Conservation (phyloP, 2,113 vertebrate genomes). For the Heliornis fulica region DNA sequence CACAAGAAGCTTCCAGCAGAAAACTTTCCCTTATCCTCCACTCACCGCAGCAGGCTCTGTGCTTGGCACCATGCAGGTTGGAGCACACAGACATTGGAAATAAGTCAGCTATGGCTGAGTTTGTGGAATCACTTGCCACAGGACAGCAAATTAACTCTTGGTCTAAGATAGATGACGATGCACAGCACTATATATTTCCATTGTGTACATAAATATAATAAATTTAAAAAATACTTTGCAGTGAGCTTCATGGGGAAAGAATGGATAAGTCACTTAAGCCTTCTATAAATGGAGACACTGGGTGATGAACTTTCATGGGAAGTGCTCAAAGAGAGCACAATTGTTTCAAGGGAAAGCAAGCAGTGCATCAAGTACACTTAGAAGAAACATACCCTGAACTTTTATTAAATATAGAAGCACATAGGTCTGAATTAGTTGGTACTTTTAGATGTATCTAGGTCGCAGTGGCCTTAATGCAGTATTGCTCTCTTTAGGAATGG, state of each 20-base stretch:
- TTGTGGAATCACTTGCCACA: not conserved
- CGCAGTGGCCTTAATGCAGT: not conserved
- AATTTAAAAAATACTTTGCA: not conserved
- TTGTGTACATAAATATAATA: not conserved
- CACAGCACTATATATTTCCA: not conserved
- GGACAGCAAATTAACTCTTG: not conserved
- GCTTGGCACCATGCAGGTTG: accelerated
- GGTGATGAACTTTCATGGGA: not conserved
- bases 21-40: not conserved
- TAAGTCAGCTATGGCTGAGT: not conserved
- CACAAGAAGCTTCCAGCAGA: no score
- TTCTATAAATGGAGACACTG: not conserved
- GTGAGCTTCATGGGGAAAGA: not conserved
- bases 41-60: not conserved
- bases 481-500: not conserved
- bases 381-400: not conserved
- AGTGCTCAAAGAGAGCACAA: not conserved
- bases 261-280: no score
- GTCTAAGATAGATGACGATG: not conserved
- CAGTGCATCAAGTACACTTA: not conserved
- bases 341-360: not conserved
- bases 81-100: not conserved
- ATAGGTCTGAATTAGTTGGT: not conserved
- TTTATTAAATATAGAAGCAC: not conserved
- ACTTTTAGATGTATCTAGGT: not conserved